Percentiles rank a stretch among this genome's conserved stretches.
Evolutionary conservation across 1,140 invertebrate species (phyloP).

Genomic region (Calosoma granatense): DNA sequence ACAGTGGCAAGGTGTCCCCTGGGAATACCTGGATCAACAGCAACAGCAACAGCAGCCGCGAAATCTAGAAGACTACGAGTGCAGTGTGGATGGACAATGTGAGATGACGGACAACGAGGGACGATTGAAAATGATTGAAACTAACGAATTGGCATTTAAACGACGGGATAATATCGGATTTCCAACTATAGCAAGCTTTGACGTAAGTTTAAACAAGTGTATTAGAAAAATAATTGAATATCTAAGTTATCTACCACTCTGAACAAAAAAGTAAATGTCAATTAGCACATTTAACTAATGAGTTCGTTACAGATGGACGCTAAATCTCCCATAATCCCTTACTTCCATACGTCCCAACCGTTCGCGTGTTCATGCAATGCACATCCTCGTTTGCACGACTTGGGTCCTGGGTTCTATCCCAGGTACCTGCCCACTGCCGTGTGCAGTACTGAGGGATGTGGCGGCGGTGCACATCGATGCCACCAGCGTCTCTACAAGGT

Average conservation of each 20-base stretch:
- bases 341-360: slow-evolving; percentile 11
- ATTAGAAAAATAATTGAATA: background rate
- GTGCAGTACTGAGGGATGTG: slow-evolving; percentile 18
- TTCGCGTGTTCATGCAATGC: slow-evolving; percentile 17
- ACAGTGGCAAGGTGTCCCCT: background rate
- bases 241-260: background rate
- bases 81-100: background rate
- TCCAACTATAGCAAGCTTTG: background rate
- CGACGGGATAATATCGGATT: background rate
- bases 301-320: background rate
- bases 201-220: background rate
- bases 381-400: slow-evolving; percentile 17
- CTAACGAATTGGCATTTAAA: background rate
- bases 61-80: background rate
- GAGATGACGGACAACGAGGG: background rate
- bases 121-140: background rate
- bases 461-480: slow-evolving; percentile 14
- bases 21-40: background rate
- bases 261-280: no score
- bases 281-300: background rate
- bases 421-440: slow-evolving; percentile 19
- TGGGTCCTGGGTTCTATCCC: slow-evolving; percentile 22
- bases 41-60: background rate
- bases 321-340: slow-evolving; percentile 4
- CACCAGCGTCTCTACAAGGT: slow-evolving; percentile 19